Conservation (phyloP, 2,797 vertebrate species). For the Acanthurus leucopareius region DNA sequence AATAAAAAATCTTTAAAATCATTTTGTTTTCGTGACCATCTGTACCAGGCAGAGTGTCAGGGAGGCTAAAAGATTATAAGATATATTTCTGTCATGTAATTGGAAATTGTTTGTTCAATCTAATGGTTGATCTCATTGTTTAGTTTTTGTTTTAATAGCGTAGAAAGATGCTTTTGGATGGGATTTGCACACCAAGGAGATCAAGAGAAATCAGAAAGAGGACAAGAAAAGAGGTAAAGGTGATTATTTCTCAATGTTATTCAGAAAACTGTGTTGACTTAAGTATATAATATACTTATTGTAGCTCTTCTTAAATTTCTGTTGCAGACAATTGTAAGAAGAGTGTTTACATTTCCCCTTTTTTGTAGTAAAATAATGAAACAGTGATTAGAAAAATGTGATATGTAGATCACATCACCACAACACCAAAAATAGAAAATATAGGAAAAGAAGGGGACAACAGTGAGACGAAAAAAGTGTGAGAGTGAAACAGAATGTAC, state of each 20-base stretch:
- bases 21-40: neutral
- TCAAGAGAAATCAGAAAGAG: neutral
- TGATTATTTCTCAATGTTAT: neutral
- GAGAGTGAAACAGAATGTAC: constrained; percentile 78
- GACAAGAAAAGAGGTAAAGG: constrained; percentile 1
- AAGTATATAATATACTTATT: neutral
- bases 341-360: neutral
- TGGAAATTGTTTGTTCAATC: constrained; percentile 1
- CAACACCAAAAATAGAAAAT: constrained; percentile 17
- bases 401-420: neutral
- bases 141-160: neutral
- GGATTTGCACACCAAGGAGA: neutral
- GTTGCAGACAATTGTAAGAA: neutral
- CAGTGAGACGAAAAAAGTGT: constrained; percentile 46
- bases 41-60: neutral
- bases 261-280: neutral
- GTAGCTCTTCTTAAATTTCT: neutral
- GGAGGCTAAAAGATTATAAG: constrained; percentile 2
- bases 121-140: neutral
- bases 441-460: constrained; percentile 7
- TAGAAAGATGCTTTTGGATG: neutral
- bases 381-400: neutral
- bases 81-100: constrained; percentile 5
- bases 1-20: constrained; percentile 8
- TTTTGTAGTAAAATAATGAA: neutral